phyloP scores from a whole-genome alignment of 2,113 vertebrate genomes.

The Cyanoliseus patagonus region DNA sequence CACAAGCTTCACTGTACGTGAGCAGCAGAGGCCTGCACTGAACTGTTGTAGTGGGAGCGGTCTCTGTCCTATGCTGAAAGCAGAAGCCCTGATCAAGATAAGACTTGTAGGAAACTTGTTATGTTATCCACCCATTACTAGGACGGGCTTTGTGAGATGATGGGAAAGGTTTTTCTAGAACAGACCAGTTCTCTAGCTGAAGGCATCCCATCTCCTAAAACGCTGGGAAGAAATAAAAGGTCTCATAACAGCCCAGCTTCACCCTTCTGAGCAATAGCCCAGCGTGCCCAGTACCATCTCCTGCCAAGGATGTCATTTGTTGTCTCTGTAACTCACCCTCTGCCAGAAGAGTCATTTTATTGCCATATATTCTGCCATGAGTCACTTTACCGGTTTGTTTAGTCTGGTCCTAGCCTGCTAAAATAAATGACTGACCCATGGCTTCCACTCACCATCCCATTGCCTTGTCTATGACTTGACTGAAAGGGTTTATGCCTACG shows the following conservation, averaged over 20 bases:
- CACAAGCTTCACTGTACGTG: background rate
- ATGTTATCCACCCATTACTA: background rate
- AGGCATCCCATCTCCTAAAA: conserved; percentile 32
- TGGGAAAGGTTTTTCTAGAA: background rate
- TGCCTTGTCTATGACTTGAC: background rate
- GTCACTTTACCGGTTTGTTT: conserved; percentile 17
- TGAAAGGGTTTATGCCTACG: background rate
- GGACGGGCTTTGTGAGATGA: background rate
- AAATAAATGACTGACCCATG: background rate
- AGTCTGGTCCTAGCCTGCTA: conserved; percentile 12
- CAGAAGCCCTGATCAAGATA: background rate
- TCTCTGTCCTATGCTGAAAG: background rate
- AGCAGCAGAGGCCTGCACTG: background rate
- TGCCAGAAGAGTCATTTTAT: background rate
- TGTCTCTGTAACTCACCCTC: background rate
- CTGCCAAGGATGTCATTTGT: background rate
- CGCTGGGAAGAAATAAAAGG: background rate
- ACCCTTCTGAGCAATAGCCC: background rate
- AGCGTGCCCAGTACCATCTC: background rate
- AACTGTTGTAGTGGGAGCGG: background rate
- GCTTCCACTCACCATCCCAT: background rate
- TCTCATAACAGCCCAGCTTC: background rate
- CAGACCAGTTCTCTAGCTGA: background rate
- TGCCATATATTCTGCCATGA: background rate
- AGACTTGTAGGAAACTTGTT: background rate